Conservation (phyloP, 92 coral and sea anemone genomes). For the Isaurus tuberculatus region DNA sequence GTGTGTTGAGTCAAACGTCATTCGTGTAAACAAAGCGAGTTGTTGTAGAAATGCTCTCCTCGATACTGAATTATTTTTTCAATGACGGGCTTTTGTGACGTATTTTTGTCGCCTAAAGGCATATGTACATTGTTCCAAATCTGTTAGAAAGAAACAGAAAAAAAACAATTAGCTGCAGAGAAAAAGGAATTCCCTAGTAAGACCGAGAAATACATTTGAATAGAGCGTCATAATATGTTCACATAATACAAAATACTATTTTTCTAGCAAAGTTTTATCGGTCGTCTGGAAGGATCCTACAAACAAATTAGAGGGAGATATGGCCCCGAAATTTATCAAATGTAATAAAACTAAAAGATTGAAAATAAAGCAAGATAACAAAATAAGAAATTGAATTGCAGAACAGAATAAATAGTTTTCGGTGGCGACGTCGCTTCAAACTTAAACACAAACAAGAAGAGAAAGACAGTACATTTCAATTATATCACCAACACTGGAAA, state of each 20-base stretch:
- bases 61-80: constrained; percentile 19
- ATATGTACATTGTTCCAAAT: not conserved
- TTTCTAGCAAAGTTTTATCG: constrained; percentile 1
- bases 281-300: not conserved
- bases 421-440: not conserved
- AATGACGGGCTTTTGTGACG: constrained; percentile 13
- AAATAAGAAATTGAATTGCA: not conserved
- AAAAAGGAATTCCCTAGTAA: not conserved
- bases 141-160: constrained; percentile 25
- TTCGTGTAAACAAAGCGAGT: constrained; percentile 29
- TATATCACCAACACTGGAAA: no score
- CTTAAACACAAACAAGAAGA: not conserved
- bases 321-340: not conserved
- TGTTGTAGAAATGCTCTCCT: not conserved
- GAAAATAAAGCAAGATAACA: constrained; percentile 10
- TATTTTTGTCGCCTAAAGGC: constrained; percentile 31
- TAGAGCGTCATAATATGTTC: not conserved
- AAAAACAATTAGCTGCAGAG: not conserved
- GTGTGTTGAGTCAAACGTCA: constrained; percentile 27
- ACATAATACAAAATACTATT: not conserved
- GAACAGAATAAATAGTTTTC: not conserved
- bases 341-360: not conserved
- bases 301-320: constrained; percentile 3
- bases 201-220: not conserved
- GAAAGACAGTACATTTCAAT: no score